Evolutionary conservation across 2,113 vertebrate species (phyloP), one percentile per base, ranked within the genome.

Genomic region (Gymnobelideus leadbeateri): DNA sequence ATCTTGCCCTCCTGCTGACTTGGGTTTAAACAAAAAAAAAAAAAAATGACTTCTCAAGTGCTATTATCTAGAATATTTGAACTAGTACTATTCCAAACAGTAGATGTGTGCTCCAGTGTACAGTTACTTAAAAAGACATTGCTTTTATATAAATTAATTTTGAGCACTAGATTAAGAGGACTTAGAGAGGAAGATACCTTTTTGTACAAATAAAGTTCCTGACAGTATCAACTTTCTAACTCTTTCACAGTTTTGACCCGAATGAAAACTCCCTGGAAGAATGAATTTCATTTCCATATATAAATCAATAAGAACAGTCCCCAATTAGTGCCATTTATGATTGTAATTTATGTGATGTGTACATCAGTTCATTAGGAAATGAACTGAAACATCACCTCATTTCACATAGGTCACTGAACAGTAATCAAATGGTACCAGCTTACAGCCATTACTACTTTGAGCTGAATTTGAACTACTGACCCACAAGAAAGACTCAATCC

Each of bases 281-380:
- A 47, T 21, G 16, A 57, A 0, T 55, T 92, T 55, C 25, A 55
- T 43, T 47, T 92, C n/a, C 14, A 28, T 55, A 25, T 31, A 31
- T 26, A 55, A 23, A 61, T 19, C 8, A 11, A 28, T 47, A 49
- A 7, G 7, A 24, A 92, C 24, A 46, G 43, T 14, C 24, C 2
- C 77, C 61, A 96, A 50, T 96, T 97, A 96, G 91, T 19, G 51
- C 51, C 91, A 47, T 96, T 97, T 97, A 93, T 95, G 93, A 96
- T 96, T 95, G 92, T 91, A 77, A 91, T 96, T 96, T 96, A 96
- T 97, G 93, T 68, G 95, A 95, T 95, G 46, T 90, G n/a, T 47
- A 93, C 26, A 89, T 92, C 94, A 97, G 77, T 97, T 98, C 95
- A 96, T 98, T 97, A 96, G 97, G 9, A 97, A 98, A 97, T 94